Percentiles rank a stretch among this genome's conserved stretches.
Evolutionary conservation across 2,888 invertebrate genomes (phyloP).

Genomic region (Oegoconia quadripuncta): DNA sequence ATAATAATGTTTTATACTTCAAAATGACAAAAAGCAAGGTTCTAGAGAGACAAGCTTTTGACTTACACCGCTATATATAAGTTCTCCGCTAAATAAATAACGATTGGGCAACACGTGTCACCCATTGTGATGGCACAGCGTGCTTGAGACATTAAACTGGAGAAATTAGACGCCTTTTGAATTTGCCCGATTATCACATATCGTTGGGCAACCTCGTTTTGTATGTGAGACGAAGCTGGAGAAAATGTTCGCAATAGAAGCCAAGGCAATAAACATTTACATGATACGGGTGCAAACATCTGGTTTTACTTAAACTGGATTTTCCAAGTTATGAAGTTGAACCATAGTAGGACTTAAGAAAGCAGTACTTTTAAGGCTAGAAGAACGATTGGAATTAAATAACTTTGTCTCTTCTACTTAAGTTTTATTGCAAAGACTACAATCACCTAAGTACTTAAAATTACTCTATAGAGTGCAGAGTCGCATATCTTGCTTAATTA

Average conservation of each 20-base stretch:
- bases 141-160: constrained; percentile 36
- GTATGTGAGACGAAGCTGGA: constrained; percentile 35
- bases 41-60: constrained; percentile 9
- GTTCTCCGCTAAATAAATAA: constrained; percentile 47
- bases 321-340: constrained; percentile 6
- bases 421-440: too few species aligned
- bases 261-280: constrained; percentile 12
- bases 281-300: constrained; percentile 3
- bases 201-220: constrained; percentile 44
- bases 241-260: constrained; percentile 17
- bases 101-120: constrained; percentile 54
- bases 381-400: too few species aligned
- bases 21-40: not conserved
- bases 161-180: constrained; percentile 42
- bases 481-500: too few species aligned
- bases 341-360: constrained; percentile 1
- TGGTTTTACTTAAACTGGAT: not conserved
- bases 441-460: too few species aligned
- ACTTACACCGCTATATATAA: constrained; percentile 39
- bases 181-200: constrained; percentile 37
- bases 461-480: too few species aligned
- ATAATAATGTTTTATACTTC: not conserved
- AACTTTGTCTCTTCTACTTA: too few species aligned
- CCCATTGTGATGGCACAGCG: constrained; percentile 41
- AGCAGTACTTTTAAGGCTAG: not conserved